A percentile compares a stretch with the other conserved stretches of the same genome.
phyloP scores from a whole-genome alignment of 2,797 vertebrate genomes.

The Champsocephalus gunnari region DNA sequence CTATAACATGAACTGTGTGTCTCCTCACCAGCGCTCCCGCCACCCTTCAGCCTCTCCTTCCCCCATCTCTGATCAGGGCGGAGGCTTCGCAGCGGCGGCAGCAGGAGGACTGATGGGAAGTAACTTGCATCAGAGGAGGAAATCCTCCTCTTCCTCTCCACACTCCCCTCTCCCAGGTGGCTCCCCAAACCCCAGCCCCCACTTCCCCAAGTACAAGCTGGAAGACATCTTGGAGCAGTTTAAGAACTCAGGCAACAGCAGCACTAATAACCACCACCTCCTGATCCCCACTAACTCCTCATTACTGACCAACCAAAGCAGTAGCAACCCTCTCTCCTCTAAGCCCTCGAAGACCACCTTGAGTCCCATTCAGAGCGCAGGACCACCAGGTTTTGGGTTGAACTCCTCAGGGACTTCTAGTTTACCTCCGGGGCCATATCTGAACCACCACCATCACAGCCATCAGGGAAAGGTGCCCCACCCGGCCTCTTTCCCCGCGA shows the following conservation, averaged over 20 bases:
- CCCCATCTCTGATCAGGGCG: conserved; percentile 80
- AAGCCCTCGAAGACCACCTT: conserved; percentile 67
- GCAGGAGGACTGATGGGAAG: conserved; percentile 70
- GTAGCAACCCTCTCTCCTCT: conserved; percentile 74
- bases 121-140: conserved; percentile 76
- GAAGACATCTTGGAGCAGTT: conserved; percentile 87
- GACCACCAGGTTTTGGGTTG: conserved; percentile 62
- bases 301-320: conserved; percentile 84
- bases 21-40: conserved; percentile 85
- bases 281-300: conserved; percentile 67
- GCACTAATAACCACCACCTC: conserved; percentile 78
- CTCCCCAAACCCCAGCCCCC: conserved; percentile 80
- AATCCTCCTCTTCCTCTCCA: conserved; percentile 82
- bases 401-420: conserved; percentile 74
- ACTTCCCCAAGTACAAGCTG: conserved; percentile 85
- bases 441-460: conserved; percentile 81
- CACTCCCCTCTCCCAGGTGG: conserved; percentile 77
- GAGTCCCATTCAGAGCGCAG: conserved; percentile 56
- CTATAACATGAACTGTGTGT: conserved; percentile 83
- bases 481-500: conserved; percentile 89
- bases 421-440: conserved; percentile 82
- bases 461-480: conserved; percentile 79
- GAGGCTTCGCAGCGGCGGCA: conserved; percentile 56
- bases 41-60: conserved; percentile 87
- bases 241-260: conserved; percentile 84